Evolutionary conservation across 64 coral and sea anemone genomes (phyloP).

Genomic region (Catalaphyllia jardinei): DNA sequence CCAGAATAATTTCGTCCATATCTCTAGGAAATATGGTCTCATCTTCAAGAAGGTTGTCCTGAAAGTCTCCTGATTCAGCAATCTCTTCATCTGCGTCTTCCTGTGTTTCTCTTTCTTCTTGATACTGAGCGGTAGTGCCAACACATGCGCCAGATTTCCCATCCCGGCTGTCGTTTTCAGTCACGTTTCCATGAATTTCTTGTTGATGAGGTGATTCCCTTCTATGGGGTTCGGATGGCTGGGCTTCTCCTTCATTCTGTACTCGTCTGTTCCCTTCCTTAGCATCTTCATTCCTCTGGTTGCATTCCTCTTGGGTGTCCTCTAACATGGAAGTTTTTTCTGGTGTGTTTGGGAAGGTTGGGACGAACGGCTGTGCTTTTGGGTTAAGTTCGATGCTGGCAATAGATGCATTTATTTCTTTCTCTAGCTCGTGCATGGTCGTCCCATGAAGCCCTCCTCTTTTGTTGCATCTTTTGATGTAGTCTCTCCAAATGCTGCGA

Average conservation of each 20-base stretch:
- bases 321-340: background rate
- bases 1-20: conserved; percentile 79
- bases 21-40: conserved; percentile 50
- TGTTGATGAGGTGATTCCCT: background rate
- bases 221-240: background rate
- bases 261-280: background rate
- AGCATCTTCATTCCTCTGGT: background rate
- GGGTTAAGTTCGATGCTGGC: conserved; percentile 44
- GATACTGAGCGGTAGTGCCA: background rate
- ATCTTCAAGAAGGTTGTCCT: conserved; percentile 54
- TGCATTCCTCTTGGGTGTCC: background rate
- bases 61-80: conserved; percentile 3
- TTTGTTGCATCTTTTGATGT: conserved; percentile 59
- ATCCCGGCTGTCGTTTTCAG: background rate
- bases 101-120: background rate
- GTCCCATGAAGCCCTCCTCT: conserved; percentile 36
- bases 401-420: conserved; percentile 32
- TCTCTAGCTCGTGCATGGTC: conserved; percentile 31
- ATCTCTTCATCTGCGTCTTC: background rate
- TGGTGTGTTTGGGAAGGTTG: background rate
- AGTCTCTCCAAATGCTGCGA: conserved; percentile 61
- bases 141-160: background rate
- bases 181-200: background rate
- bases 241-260: no score
- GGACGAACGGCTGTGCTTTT: conserved; percentile 33